Base-by-base conservation (phyloP, 1,140 invertebrate species). In the Pinna nobilis region DNA sequence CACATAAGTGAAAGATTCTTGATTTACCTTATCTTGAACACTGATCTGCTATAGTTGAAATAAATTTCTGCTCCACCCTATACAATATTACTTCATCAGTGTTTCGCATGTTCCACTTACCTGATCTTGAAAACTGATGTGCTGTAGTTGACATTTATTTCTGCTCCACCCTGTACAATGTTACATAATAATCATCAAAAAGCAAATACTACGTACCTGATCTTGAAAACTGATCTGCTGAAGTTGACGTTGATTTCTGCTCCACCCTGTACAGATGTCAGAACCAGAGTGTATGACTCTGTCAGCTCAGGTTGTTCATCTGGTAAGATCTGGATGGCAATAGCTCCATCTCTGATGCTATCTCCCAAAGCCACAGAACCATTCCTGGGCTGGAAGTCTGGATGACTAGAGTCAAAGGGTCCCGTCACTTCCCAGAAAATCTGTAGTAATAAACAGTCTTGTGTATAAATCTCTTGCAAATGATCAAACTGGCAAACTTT, bases 221-320 rank as follows among this genome's bases (percentile, higher is more conserved):
- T 85, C 23, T 70, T 81, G 55, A 88, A 87, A 18, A 55, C 68
- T 11, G 86, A 82, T 4, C 50, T 61, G 60, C 70, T 84, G 57
- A 70, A 71, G 30, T 72, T 33, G 9, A 30, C 60, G 64, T 86
- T 83, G 25, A 88, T 76, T 30, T 85, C 80, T 13, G 86, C 87
- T 23, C 87, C 87, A 28, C 87, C 87, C 23, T 82, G 75, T 30
- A 86, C 79, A 25, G 67, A 72, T 3, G 61, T 72, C 13, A 88
- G 70, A 4, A 61, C 65, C 20, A 88, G 30, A 30, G 57, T 70
- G 68, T 84, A 87, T 33, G 65, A 71, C 57, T 88, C 86, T 30
- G 78, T 84, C 28, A 88, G 61, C 73, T 88, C 87, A 9, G 87
- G 83, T 30, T 81, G 41, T 18, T 72, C 79, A 63, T 88, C 87